These are phyloP conservation scores for Drosophila pseudoobscura DNA, from an alignment of 1,140 invertebrate genomes.

Conservation along the genomic window DNA sequence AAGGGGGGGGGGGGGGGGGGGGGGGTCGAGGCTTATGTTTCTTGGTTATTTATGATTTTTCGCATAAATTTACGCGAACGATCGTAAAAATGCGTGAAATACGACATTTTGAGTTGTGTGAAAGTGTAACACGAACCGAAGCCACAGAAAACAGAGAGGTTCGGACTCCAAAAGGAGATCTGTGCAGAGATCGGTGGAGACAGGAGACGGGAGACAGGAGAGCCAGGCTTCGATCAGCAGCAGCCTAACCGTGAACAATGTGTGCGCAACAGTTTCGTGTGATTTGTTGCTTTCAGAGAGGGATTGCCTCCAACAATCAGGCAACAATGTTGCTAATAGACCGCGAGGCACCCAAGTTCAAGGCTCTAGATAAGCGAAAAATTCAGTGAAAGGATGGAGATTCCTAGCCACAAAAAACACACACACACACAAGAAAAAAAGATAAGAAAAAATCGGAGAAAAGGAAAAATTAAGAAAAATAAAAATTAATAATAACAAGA, in stretches of 20 bases:
- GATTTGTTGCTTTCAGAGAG: slow-evolving; percentile 74
- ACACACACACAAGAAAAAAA: too few species aligned
- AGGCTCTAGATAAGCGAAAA: slow-evolving; percentile 25
- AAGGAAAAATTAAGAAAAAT: too few species aligned
- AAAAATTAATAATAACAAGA: too few species aligned
- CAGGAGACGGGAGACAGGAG: neutral
- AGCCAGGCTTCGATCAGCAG: slow-evolving; percentile 37
- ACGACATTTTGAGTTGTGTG: slow-evolving; percentile 81
- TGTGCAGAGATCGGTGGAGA: neutral
- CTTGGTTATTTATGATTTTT: slow-evolving; percentile 74
- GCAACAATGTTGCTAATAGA: slow-evolving; percentile 75
- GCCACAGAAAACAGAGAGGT: too few species aligned
- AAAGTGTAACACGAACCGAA: slow-evolving; percentile 68
- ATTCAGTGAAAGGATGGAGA: slow-evolving; percentile 3
- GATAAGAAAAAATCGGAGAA: neutral
- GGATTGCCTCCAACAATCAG: slow-evolving; percentile 1
- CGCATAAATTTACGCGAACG: slow-evolving; percentile 81
- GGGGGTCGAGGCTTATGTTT: slow-evolving; percentile 17
- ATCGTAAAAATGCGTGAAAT: slow-evolving; percentile 78
- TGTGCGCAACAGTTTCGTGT: slow-evolving; percentile 56
- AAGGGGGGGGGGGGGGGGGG: neutral
- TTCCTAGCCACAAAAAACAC: slow-evolving; percentile 13
- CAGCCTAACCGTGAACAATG: slow-evolving; percentile 66
- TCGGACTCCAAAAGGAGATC: neutral
- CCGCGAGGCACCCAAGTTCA: too few species aligned